Evolutionary conservation across 2,888 invertebrate genomes (phyloP).

Genomic region (Allygus modestus): DNA sequence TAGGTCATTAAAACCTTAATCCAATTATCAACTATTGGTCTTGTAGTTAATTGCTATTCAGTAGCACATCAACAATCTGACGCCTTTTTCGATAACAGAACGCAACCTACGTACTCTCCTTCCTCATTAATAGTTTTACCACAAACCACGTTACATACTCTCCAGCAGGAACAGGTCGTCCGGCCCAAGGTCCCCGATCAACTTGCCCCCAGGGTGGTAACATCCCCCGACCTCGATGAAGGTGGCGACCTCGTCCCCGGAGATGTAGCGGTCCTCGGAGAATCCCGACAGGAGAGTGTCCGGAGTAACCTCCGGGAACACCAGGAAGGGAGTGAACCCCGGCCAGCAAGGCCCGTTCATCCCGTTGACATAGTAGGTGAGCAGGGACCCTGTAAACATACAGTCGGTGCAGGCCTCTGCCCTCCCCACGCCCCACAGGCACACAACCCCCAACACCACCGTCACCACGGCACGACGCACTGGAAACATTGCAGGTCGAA

Average conservation of each 20-base stretch:
- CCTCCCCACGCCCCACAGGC: not conserved
- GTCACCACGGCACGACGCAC: not conserved
- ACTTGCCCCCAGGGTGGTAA: not conserved
- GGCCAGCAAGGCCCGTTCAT: slow-evolving; percentile 39
- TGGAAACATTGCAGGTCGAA: not conserved
- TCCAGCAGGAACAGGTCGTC: not conserved
- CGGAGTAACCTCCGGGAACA: slow-evolving; percentile 11
- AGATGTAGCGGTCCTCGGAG: slow-evolving; percentile 31
- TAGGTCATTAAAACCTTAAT: too few species aligned
- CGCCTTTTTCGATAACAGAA: too few species aligned
- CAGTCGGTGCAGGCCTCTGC: not conserved
- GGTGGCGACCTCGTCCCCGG: slow-evolving; percentile 37
- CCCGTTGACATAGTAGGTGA: slow-evolving; percentile 40
- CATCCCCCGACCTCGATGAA: slow-evolving; percentile 11
- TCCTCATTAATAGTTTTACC: too few species aligned
- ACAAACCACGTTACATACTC: too few species aligned
- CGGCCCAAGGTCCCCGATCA: slow-evolving; percentile 10
- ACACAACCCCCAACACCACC: not conserved
- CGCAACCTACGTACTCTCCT: too few species aligned
- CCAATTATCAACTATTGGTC: too few species aligned
- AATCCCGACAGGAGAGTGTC: not conserved
- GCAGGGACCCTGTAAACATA: slow-evolving; percentile 9
- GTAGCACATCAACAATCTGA: too few species aligned
- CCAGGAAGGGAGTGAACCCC: slow-evolving; percentile 31
- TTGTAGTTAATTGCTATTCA: too few species aligned